Percentiles rank a stretch among this genome's conserved stretches.
phyloP scores from a whole-genome alignment of 2,888 invertebrate species.

The Trichacis sp. region DNA sequence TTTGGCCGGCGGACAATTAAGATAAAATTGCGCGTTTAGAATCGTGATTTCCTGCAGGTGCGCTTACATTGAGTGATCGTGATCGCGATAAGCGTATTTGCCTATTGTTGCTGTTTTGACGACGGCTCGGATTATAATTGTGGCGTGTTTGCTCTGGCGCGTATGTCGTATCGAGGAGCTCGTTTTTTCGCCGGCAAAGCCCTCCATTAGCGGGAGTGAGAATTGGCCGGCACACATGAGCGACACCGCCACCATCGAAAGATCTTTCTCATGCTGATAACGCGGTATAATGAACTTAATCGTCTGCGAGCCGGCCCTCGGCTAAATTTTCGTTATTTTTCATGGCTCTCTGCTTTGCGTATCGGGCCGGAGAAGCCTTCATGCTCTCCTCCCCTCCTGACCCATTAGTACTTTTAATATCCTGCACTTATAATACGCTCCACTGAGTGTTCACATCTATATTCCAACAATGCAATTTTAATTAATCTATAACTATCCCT shows the following conservation, averaged over 20 bases:
- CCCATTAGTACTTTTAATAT: too few relatives aligned
- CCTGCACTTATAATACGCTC: too few relatives aligned
- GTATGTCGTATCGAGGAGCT: conserved; percentile 63
- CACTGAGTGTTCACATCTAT: too few relatives aligned
- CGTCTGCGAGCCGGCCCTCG: conserved; percentile 60
- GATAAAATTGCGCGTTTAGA: conserved; percentile 68
- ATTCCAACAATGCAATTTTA: too few relatives aligned
- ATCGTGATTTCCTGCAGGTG: conserved; percentile 69
- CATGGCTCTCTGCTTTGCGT: conserved; percentile 58
- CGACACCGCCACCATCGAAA: conserved; percentile 53
- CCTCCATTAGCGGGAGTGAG: conserved; percentile 43
- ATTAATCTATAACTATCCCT: too few relatives aligned
- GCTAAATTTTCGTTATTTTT: conserved; percentile 67
- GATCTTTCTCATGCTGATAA: conserved; percentile 69
- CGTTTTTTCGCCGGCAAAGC: conserved; percentile 23
- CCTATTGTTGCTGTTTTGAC: not conserved
- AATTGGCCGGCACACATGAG: conserved; percentile 46
- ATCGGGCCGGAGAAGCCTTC: conserved; percentile 58
- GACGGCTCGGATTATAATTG: conserved; percentile 26
- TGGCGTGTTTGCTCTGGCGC: conserved; percentile 49
- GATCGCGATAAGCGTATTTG: not conserved
- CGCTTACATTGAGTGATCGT: conserved; percentile 20
- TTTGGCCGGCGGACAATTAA: conserved; percentile 54
- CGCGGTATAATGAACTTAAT: conserved; percentile 67
- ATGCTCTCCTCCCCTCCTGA: conserved; percentile 26